phyloP scores from a whole-genome alignment of 2,888 invertebrate species.

The Blera fallax region DNA sequence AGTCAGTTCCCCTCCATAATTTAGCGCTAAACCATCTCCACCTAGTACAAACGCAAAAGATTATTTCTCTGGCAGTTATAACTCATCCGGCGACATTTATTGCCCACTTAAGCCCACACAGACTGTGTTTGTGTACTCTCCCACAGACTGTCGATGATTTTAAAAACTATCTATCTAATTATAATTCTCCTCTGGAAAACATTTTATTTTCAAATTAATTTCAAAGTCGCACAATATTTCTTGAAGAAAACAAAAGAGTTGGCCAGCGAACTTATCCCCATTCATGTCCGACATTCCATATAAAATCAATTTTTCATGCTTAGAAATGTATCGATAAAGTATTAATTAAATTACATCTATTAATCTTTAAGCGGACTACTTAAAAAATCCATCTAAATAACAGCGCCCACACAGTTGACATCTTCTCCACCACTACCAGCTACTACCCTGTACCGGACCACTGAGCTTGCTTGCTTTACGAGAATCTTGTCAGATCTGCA shows the following conservation, averaged over 20 bases:
- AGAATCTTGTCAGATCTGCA: conserved; percentile 30
- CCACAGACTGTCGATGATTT: background rate
- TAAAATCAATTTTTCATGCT: conserved; percentile 5
- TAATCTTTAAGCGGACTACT: conserved; percentile 1
- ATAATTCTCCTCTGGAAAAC: background rate
- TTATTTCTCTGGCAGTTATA: background rate
- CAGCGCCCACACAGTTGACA: conserved; percentile 28
- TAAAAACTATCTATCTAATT: background rate
- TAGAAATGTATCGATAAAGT: conserved; percentile 14
- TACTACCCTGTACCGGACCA: background rate
- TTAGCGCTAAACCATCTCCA: too few species aligned
- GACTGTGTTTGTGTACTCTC: background rate
- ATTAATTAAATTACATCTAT: conserved; percentile 38
- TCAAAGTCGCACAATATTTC: background rate
- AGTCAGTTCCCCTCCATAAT: too few species aligned
- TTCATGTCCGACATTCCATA: background rate
- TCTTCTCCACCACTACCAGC: background rate
- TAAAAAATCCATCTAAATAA: conserved; percentile 25
- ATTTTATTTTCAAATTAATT: conserved; percentile 29
- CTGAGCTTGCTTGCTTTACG: conserved; percentile 31
- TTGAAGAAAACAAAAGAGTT: conserved; percentile 34
- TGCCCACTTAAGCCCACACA: background rate
- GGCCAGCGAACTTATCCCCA: conserved; percentile 20
- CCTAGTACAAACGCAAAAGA: too few species aligned
- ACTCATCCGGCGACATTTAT: conserved; percentile 17